Evolutionary conservation across 2,113 vertebrate species (phyloP).

Genomic region (Calidris pygmaea): DNA sequence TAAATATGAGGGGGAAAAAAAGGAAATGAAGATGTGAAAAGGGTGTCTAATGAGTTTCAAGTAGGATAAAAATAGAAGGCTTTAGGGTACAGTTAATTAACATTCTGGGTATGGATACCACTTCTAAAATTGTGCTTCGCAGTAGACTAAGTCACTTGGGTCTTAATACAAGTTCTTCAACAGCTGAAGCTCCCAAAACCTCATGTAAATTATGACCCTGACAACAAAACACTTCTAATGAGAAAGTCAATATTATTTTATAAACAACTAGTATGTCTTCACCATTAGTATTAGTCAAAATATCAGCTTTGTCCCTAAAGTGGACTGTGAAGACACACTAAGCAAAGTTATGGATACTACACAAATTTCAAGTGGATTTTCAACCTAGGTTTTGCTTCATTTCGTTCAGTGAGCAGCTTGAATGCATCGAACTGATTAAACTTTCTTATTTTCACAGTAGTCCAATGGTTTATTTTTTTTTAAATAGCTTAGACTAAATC

Average conservation of each 20-base stretch:
- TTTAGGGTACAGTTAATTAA: neutral
- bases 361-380: neutral
- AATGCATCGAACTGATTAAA: neutral
- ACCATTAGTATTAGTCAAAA: neutral
- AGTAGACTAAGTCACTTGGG: neutral
- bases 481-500: neutral
- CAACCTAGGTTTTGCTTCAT: neutral
- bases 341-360: neutral
- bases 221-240: neutral
- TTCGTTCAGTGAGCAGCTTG: neutral
- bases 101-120: neutral
- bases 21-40: neutral
- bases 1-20: neutral
- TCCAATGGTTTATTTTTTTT: neutral
- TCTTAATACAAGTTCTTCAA: neutral
- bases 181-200: neutral
- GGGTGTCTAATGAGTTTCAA: neutral
- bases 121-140: neutral
- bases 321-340: neutral
- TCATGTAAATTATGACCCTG: neutral
- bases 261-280: neutral
- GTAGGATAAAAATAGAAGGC: neutral
- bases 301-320: neutral
- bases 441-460: neutral
- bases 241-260: neutral